Base-by-base conservation (phyloP, 1,140 invertebrate species). In the Pseudomyrmex dendroicus region DNA sequence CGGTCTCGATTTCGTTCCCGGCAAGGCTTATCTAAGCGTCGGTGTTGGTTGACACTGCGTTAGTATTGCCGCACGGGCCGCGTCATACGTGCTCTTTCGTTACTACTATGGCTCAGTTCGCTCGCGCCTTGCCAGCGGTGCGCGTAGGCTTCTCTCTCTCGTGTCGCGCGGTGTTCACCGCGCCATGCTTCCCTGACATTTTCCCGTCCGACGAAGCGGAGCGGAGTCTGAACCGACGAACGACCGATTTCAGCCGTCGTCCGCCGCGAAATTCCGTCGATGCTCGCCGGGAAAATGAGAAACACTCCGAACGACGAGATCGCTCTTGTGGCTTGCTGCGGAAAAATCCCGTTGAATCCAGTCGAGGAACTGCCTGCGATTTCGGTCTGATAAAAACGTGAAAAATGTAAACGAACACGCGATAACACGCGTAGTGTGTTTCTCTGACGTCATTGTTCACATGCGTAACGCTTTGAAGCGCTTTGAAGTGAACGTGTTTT, bases 11-110 rank as follows among this genome's bases (percentile, higher is more conserved):
- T 68, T 35, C 12, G 67, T 72, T 85, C 84, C 57, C 86, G 89
- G 89, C 87, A 90, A 84, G 89, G 90, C 91, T 93, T 92, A 93
- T 93, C 92, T 91, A 90, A 90, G 90, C 88, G 89, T 87, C 83
- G 84, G 90, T 91, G 91, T 92, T 90, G 92, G 90, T 90, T 90
- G 91, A 92, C 91, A 92, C 91, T 84, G 89, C 83, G 86, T 78
- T 74, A 73, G 61, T 77, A 83, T 68, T 67, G 76, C 83, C 83
- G 86, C 77, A 86, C 86, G 73, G 35, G 68, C 76, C 62, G 66
- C 73, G 82, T 88, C 88, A 84, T 83, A 88, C 86, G 86, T 85
- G 86, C 84, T 88, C 87, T 86, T 82, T 88, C 88, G 80, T 89
- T 82, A 84, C 76, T 86, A 87, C 76, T 86, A 87, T 85, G 84